Percentiles rank a stretch among this genome's conserved stretches.
Evolutionary conservation across 2,888 invertebrate species (phyloP).

Genomic region (Holacanthella duospinosa): DNA sequence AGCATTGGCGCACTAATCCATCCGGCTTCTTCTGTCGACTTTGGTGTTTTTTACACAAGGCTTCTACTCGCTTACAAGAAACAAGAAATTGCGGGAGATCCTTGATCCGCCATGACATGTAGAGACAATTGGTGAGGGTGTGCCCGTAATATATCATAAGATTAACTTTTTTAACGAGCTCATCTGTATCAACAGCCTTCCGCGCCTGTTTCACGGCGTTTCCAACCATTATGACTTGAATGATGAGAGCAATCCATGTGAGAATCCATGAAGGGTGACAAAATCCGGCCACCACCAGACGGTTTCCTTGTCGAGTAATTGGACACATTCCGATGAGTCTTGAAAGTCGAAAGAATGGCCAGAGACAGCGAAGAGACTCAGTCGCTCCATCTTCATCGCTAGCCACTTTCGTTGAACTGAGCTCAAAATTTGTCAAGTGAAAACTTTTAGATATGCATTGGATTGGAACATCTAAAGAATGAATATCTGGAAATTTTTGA

Average conservation of each 20-base stretch:
- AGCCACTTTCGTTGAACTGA: background rate
- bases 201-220: background rate
- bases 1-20: constrained; percentile 15
- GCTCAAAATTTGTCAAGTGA: background rate
- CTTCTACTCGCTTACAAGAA: constrained; percentile 17
- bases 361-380: constrained; percentile 5
- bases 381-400: background rate
- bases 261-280: constrained; percentile 11
- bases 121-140: constrained; percentile 14
- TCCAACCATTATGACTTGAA: constrained; percentile 14
- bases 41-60: constrained; percentile 18
- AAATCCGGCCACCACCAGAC: background rate
- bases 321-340: constrained; percentile 19
- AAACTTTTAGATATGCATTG: background rate
- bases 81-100: constrained; percentile 17
- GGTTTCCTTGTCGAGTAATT: constrained; percentile 7
- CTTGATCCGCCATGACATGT: constrained; percentile 15
- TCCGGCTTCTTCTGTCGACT: constrained; percentile 1
- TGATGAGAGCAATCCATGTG: constrained; percentile 8
- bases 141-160: constrained; percentile 20
- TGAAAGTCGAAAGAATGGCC: constrained; percentile 16
- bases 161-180: constrained; percentile 14
- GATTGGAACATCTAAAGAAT: background rate
- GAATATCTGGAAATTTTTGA: background rate
- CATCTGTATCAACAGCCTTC: background rate